These are phyloP conservation scores for Pammene fasciana DNA, from an alignment of 2,888 invertebrate genomes.

Conservation along the genomic window DNA sequence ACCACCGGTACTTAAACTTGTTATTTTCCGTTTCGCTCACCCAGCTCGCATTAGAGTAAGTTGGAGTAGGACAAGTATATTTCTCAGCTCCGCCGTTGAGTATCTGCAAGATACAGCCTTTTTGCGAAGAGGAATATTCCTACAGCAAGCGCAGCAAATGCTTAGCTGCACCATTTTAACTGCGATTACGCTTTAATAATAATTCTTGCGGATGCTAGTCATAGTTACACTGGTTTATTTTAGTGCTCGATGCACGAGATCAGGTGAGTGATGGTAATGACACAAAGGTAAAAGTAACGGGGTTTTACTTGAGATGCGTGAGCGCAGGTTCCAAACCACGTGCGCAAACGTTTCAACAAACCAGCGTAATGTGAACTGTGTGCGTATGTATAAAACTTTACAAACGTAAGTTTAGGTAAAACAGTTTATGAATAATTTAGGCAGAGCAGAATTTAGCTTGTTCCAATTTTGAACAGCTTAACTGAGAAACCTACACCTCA, in stretches of 20 bases:
- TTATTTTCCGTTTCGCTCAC: conserved; percentile 54
- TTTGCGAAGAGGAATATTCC: conserved; percentile 60
- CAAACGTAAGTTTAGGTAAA: background rate
- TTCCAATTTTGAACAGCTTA: too few relatives aligned
- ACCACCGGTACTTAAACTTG: conserved; percentile 73
- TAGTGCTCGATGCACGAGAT: background rate
- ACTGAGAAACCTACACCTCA: too few relatives aligned
- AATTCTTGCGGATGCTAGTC: background rate
- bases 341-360: background rate
- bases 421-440: too few relatives aligned
- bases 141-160: background rate
- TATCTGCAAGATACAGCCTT: conserved; percentile 77
- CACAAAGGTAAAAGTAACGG: conserved; percentile 80
- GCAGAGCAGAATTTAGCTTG: too few relatives aligned
- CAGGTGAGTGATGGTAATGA: background rate
- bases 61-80: conserved; percentile 53
- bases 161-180: background rate
- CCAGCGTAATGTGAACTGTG: background rate
- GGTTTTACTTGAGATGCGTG: conserved; percentile 80
- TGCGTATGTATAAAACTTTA: too few relatives aligned
- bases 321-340: conserved; percentile 45
- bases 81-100: conserved; percentile 44
- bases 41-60: conserved; percentile 23
- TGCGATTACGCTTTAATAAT: background rate
- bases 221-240: background rate